Base-by-base conservation (phyloP, 2,113 vertebrate species). In the Perccottus glenii region DNA sequence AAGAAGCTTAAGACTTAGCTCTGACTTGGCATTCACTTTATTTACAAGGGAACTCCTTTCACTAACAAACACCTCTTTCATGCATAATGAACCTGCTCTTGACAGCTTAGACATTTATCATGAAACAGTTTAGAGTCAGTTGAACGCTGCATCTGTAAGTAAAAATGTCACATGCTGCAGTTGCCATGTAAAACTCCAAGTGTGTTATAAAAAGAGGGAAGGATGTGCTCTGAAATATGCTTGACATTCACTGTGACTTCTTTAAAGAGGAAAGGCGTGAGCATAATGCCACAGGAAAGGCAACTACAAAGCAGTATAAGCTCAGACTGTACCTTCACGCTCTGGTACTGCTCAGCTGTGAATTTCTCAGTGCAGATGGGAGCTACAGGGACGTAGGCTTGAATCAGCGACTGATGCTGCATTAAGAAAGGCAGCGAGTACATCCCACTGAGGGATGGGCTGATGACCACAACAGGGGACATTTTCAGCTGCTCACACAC, bases 321-420 rank as follows among this genome's bases (percentile, higher is more conserved):
- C 15, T 11, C 60, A 63, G 51, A 42, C 72, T 53, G 38, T 85
- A 98, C 96, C 94, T 96, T 92, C n/a, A 96, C 84, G 19, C 74
- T 80, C 43, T 85, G 75, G 65, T 98, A 99, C 87, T 95, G 93
- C 35, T 93, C 84, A 0, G 73, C 85, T 0, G 70, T 87, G 89
- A 98, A 95, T 65, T 94, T 98, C 6, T 99, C 96, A 0, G 97
- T 98, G 88, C 97, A 99, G 90, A 99, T 97, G 52, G 98, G 98
- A 4, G 97, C 98, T 15, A 99, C 91, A 0, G 98, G 96, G 47
- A 99, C 77, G 10, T 95, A 99, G 7, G 93, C 98, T 63, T 88
- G 94, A 12, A 98, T 48, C 75, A 94, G 88, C 9, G 90, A 80
- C 50, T 81, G 89, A 62, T 96, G 92, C 71, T 95, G 90, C 2